Conservation (phyloP, 2,113 vertebrate species). For the Pangasianodon gigas region DNA sequence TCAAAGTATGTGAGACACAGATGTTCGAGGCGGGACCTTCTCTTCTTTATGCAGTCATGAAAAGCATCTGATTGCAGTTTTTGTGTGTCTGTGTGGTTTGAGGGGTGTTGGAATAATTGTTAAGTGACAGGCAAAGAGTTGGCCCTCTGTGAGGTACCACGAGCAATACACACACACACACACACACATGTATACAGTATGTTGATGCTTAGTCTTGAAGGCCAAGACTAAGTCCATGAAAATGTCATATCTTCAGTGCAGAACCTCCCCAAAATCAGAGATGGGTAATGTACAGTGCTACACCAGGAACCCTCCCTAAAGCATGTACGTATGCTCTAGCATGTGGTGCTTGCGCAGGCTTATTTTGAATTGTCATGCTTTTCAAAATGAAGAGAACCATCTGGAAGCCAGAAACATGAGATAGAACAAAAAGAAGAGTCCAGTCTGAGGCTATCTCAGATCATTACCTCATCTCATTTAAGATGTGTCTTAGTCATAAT, state of each 20-base stretch:
- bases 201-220: background rate
- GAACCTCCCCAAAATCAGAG: background rate
- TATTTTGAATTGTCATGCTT: background rate
- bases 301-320: background rate
- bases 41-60: constrained; percentile 46
- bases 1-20: constrained; percentile 49
- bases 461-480: background rate
- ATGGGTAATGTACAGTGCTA: background rate
- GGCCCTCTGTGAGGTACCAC: background rate
- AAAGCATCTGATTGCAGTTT: constrained; percentile 44
- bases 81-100: constrained; percentile 8
- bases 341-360: background rate
- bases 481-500: too few species aligned
- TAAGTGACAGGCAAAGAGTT: background rate
- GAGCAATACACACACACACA: background rate
- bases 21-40: constrained; percentile 42
- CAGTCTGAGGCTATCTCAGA: background rate
- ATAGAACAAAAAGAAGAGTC: background rate
- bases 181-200: background rate
- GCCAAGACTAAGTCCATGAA: background rate
- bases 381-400: background rate
- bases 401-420: background rate
- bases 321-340: background rate
- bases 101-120: background rate
- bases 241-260: background rate